A percentile compares a stretch with the other conserved stretches of the same genome.
Conservation (phyloP, 2,113 vertebrate species). For the Grammatotria lemairii region DNA sequence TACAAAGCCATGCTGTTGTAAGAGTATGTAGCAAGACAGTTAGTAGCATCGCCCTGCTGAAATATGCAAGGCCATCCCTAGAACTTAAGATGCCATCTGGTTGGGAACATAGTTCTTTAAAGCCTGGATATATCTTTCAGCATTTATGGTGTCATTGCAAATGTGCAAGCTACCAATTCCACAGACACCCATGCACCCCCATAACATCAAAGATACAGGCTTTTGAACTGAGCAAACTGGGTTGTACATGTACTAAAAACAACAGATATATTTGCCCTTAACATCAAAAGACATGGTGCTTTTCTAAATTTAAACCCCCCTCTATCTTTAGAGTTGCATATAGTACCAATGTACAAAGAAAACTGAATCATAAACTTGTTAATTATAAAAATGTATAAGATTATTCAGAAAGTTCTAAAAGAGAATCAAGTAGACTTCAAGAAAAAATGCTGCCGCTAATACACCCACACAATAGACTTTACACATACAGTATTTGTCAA, state of each 20-base stretch:
- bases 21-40: fast-evolving
- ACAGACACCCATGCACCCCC: neutral
- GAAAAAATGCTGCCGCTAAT: neutral
- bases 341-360: neutral
- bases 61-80: neutral
- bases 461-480: neutral
- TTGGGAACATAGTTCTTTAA: neutral
- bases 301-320: fast-evolving
- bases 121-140: neutral
- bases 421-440: fast-evolving
- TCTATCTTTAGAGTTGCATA: neutral
- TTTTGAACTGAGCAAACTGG: neutral
- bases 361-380: neutral
- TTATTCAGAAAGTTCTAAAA: neutral
- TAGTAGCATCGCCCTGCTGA: fast-evolving
- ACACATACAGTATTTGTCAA: neutral
- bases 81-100: neutral
- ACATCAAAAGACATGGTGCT: neutral
- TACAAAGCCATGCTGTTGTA: neutral
- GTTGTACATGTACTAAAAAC: neutral
- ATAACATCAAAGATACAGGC: neutral
- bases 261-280: neutral
- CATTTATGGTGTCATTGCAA: neutral
- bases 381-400: neutral
- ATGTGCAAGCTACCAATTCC: neutral